Evolutionary conservation across 2,797 vertebrate genomes (phyloP).

Genomic region (Hydrophis major): DNA sequence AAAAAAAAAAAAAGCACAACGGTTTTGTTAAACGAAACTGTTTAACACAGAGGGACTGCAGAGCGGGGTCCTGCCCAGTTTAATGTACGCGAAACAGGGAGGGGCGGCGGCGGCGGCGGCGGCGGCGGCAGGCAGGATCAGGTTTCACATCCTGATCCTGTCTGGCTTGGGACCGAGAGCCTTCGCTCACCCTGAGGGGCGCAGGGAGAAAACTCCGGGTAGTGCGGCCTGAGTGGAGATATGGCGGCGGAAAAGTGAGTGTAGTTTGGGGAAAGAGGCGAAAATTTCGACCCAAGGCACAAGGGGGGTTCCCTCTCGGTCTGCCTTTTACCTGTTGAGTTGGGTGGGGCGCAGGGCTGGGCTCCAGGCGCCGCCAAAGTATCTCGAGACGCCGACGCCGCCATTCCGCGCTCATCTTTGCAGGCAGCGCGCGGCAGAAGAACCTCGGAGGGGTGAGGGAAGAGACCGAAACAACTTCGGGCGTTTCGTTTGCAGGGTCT

Average conservation of each 20-base stretch:
- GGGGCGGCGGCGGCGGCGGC: background rate
- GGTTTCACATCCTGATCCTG: constrained; percentile 35
- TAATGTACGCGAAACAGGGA: background rate
- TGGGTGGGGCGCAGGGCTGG: constrained; percentile 25
- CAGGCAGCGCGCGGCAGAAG: background rate
- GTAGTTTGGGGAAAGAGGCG: background rate
- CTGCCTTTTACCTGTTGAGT: constrained; percentile 14
- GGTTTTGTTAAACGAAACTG: no score
- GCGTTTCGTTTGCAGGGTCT: no score
- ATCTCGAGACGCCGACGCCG: background rate
- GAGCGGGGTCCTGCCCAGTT: constrained; percentile 2
- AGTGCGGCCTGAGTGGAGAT: constrained; percentile 8
- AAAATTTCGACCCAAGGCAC: background rate
- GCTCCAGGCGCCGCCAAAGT: background rate
- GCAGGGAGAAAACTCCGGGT: background rate
- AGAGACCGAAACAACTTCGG: background rate
- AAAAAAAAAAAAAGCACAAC: background rate
- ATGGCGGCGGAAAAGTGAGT: constrained; percentile 36
- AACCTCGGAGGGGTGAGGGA: background rate
- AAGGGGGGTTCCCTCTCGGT: background rate
- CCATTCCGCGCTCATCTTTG: constrained; percentile 22
- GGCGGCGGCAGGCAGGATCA: constrained; percentile 11
- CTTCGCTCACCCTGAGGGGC: background rate
- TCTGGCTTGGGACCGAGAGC: background rate
- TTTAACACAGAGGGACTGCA: background rate